Conservation (phyloP, 2,888 invertebrate genomes). For the Belgica antarctica region DNA sequence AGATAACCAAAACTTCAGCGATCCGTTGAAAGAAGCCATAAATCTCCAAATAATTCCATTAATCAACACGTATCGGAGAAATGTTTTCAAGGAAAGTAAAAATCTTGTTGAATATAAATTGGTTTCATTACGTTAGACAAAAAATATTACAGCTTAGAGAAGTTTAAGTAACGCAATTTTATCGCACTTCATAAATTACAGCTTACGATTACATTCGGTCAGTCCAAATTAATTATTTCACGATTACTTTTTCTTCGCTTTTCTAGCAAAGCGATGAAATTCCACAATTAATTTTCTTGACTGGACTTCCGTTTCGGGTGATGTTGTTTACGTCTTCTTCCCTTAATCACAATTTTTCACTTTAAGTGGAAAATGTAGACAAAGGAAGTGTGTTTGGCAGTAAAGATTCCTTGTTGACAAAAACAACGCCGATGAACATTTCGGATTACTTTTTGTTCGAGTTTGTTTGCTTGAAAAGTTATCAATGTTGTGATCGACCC, state of each 20-base stretch:
- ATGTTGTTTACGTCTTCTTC: constrained; percentile 11
- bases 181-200: constrained; percentile 42
- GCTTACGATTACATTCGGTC: constrained; percentile 16
- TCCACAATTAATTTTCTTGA: constrained; percentile 35
- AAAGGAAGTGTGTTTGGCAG: neutral
- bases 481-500: too few species aligned
- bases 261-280: neutral
- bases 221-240: constrained; percentile 36
- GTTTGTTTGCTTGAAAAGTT: too few species aligned
- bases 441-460: too few species aligned
- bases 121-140: constrained; percentile 24
- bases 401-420: too few species aligned
- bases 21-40: constrained; percentile 34
- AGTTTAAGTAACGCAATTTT: constrained; percentile 25
- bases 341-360: constrained; percentile 12
- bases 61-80: constrained; percentile 22
- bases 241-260: constrained; percentile 20
- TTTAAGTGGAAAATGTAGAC: neutral
- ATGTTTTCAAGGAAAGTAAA: constrained; percentile 1
- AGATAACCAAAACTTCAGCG: neutral
- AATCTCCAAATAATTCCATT: constrained; percentile 32
- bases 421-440: too few species aligned
- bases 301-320: constrained; percentile 27
- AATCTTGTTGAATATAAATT: constrained; percentile 39
- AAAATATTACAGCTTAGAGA: neutral